phyloP scores from a whole-genome alignment of 2,113 vertebrate genomes.

The Eurypyga helias region DNA sequence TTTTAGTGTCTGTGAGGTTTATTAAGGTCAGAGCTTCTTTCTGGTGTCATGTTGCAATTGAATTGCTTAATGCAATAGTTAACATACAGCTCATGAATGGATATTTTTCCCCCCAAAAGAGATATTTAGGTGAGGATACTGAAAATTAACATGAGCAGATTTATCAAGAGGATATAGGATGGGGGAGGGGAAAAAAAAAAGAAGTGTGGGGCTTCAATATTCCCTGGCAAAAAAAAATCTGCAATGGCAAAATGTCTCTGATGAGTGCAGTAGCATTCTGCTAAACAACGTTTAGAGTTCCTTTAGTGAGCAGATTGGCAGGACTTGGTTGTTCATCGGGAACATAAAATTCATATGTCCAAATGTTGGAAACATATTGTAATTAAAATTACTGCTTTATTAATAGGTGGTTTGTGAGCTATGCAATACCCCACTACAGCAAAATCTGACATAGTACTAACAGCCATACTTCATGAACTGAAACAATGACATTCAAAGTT shows the following conservation, averaged over 20 bases:
- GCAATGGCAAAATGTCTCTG: neutral
- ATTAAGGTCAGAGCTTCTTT: constrained; percentile 3
- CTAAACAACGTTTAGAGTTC: neutral
- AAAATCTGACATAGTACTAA: neutral
- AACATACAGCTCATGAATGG: neutral
- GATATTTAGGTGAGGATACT: neutral
- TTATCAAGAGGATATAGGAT: neutral
- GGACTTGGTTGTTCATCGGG: neutral
- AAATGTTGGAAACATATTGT: neutral
- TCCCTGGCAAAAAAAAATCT: neutral
- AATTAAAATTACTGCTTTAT: neutral
- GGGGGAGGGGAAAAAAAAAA: neutral
- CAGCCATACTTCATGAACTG: neutral
- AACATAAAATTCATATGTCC: neutral
- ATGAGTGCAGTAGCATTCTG: neutral
- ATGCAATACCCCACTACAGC: neutral
- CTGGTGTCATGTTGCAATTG: neutral
- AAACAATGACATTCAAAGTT: neutral
- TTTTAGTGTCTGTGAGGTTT: neutral
- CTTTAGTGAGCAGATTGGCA: neutral
- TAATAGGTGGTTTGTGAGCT: neutral
- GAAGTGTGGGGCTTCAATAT: neutral
- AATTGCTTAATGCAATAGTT: neutral
- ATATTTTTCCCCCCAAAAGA: neutral
- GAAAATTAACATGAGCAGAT: neutral